phyloP scores from a whole-genome alignment of 2,113 vertebrate species.

The Ranitomeya variabilis region DNA sequence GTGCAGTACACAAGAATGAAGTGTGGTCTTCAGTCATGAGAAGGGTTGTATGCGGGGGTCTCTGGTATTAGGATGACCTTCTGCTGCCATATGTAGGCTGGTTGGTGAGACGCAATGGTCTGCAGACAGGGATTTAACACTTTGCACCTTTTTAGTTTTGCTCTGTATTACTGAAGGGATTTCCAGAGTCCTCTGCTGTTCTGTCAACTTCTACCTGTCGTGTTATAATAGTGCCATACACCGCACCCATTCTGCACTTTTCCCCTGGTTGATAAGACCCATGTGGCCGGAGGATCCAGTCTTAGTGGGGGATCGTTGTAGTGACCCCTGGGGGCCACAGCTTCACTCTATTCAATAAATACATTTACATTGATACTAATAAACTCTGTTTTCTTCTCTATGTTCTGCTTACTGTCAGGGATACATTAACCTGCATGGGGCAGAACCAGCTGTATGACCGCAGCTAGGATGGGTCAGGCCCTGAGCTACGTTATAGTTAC shows the following conservation, averaged over 20 bases:
- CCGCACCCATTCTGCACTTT: not conserved
- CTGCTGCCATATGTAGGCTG: not conserved
- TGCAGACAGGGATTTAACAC: not conserved
- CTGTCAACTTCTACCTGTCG: not conserved
- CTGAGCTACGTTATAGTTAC: no score
- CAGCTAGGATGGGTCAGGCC: no score
- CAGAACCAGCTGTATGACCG: no score
- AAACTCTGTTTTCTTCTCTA: slow-evolving; percentile 1
- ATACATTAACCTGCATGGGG: no score
- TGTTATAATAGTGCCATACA: slow-evolving; percentile 8
- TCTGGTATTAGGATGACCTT: not conserved
- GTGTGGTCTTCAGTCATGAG: not conserved
- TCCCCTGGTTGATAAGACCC: not conserved
- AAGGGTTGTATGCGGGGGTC: not conserved
- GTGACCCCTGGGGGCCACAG: slow-evolving; percentile 2
- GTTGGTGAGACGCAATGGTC: not conserved
- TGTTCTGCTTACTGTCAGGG: not conserved
- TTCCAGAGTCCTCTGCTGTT: not conserved
- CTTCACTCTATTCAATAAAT: slow-evolving; percentile 58
- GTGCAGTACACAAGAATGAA: not conserved
- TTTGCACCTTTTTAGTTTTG: not conserved
- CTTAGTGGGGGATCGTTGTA: not conserved
- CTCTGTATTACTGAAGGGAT: not conserved
- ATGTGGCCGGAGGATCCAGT: not conserved
- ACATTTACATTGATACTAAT: slow-evolving; percentile 60